Evolutionary conservation across 64 coral and sea anemone genomes (phyloP), one percentile per base, ranked within the genome.

Genomic region (Stylophora pistillata): DNA sequence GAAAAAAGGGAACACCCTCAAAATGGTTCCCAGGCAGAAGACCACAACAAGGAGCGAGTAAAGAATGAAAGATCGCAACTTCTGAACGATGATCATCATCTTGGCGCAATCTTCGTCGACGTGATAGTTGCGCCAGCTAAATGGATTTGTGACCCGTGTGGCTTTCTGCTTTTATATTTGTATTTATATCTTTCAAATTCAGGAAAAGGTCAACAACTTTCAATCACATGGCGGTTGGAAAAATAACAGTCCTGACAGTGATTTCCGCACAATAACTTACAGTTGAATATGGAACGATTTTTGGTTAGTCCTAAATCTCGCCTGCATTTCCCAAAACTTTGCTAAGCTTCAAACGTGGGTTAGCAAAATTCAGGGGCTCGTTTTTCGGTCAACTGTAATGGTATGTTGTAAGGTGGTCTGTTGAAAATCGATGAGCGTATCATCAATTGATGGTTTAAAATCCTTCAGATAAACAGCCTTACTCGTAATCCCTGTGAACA

Each of bases 1-100:
- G 74, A 92, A 78, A 58, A 73, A 92, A 62, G 90, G 90, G 27
- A 84, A 84, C 62, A 70, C 80, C 33, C 80, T 84, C 69, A 84
- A 53, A 69, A 84, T 33, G 13, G 58, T 66, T 34, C 80, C 80
- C 62, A 84, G 29, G 21, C 60, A 70, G 65, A 84, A 84, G 61
- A 70, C 34, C 12, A 84, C 25, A 27, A 84, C 80, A 16, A 84
- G 61, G 23, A 84, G 80, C 47, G 60, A 69, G n/a, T 69, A 84
- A 11, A 84, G 62, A 23, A 62, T 23, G 20, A 84, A 84, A 64
- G 80, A 84, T 12, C 80, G 37, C 31, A 84, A 18, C 65, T 84
- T 84, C 15, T 84, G 80, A 23, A 84, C 34, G 10, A 84, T 53
- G 32, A 70, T 69, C 20, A 65, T 69, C 80, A 84, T 84, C 62